Evolutionary conservation across 2,797 vertebrate species (phyloP).

Genomic region (Pangasius macronema): DNA sequence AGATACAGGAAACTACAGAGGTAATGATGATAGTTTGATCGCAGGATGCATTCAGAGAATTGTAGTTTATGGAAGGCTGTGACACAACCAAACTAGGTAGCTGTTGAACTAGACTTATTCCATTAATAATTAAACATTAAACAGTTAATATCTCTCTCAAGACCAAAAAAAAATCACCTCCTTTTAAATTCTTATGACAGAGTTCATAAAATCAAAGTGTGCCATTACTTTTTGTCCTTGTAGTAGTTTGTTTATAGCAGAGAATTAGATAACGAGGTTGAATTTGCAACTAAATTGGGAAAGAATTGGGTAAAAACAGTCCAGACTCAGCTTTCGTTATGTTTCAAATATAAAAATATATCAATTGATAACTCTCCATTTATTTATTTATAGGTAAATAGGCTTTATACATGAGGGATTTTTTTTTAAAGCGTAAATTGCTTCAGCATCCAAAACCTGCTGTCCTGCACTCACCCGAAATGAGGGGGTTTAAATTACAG

Average conservation of each 20-base stretch:
- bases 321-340: background rate
- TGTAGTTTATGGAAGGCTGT: background rate
- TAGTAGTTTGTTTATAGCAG: no score
- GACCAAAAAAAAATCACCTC: no score
- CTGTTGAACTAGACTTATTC: background rate
- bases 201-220: no score
- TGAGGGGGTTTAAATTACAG: constrained; percentile 1
- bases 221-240: no score
- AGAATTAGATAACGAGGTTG: background rate
- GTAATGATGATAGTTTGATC: background rate
- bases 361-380: background rate
- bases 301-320: background rate
- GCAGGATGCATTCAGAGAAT: background rate
- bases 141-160: no score
- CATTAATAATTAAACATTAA: no score
- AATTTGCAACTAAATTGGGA: background rate
- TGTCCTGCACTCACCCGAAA: background rate
- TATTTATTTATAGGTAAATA: background rate
- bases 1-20: background rate
- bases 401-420: background rate
- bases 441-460: background rate
- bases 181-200: no score
- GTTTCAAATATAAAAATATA: background rate
- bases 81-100: background rate
- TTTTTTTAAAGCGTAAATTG: background rate